Conservation (phyloP, 2,113 vertebrate genomes). For the Neopipo cinnamomea region DNA sequence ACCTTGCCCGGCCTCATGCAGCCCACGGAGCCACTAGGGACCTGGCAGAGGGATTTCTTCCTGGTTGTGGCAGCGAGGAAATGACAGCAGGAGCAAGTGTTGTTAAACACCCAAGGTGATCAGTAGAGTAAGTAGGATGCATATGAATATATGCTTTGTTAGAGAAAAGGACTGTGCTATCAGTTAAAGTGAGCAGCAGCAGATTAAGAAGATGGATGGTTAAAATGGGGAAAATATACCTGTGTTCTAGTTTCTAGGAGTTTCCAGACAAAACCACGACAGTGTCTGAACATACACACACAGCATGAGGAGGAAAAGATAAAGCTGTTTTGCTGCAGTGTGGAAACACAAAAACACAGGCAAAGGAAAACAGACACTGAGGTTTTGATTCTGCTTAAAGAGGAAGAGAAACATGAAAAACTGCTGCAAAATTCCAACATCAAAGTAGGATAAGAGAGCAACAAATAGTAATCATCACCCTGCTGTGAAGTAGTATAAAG, state of each 20-base stretch:
- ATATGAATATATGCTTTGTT: conserved; percentile 35
- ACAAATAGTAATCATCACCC: background rate
- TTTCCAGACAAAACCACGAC: background rate
- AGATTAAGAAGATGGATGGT: background rate
- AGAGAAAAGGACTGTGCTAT: background rate
- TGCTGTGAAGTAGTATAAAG: background rate
- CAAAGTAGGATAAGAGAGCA: background rate
- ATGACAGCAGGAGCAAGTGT: background rate
- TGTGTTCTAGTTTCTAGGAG: background rate
- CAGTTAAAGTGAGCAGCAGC: background rate
- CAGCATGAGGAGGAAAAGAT: background rate
- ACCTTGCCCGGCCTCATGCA: fast-evolving
- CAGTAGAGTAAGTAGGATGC: background rate
- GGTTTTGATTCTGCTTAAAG: background rate
- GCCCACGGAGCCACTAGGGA: background rate
- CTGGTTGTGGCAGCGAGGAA: background rate
- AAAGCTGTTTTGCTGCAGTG: background rate
- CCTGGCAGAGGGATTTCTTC: conserved; percentile 9
- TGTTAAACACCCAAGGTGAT: conserved; percentile 7
- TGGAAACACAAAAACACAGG: background rate
- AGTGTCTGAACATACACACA: background rate
- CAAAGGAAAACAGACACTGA: background rate
- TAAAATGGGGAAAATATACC: background rate
- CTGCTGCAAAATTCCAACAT: background rate
- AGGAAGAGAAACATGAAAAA: background rate